Conservation (phyloP, 2,113 vertebrate genomes). For the Tychaedon coryphoeus region DNA sequence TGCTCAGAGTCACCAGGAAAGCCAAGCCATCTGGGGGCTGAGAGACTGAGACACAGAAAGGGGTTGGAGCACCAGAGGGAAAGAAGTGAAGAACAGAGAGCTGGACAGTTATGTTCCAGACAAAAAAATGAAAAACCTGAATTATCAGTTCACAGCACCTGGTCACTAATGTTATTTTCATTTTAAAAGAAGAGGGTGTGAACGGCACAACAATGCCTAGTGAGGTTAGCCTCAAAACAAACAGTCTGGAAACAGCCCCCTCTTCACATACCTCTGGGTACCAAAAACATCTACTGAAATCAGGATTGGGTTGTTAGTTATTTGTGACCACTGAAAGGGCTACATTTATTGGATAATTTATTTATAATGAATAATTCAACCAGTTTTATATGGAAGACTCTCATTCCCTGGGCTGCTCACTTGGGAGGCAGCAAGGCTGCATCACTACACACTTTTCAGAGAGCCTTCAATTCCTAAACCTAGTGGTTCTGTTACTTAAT, state of each 20-base stretch:
- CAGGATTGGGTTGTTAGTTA: not conserved
- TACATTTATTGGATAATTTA: not conserved
- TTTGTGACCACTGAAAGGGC: not conserved
- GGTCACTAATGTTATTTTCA: not conserved
- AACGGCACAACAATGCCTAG: rapidly evolving
- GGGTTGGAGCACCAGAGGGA: rapidly evolving
- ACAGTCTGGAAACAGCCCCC: not conserved
- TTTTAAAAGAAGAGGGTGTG: not conserved
- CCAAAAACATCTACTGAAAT: not conserved
- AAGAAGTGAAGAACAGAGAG: not conserved
- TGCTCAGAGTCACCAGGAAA: not conserved
- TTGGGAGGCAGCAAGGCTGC: not conserved
- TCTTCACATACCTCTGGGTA: not conserved
- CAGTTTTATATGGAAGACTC: not conserved
- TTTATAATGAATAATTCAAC: not conserved
- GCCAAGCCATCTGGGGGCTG: not conserved
- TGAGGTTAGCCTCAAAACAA: not conserved
- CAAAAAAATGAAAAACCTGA: rapidly evolving
- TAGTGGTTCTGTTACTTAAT: not conserved
- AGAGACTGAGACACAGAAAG: not conserved
- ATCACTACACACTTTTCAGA: not conserved
- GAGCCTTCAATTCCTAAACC: not conserved
- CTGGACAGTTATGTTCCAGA: not conserved
- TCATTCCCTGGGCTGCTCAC: not conserved
- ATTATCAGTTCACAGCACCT: not conserved